Conservation (phyloP, 2,888 invertebrate species). For the Nephrocerus scutellatus region DNA sequence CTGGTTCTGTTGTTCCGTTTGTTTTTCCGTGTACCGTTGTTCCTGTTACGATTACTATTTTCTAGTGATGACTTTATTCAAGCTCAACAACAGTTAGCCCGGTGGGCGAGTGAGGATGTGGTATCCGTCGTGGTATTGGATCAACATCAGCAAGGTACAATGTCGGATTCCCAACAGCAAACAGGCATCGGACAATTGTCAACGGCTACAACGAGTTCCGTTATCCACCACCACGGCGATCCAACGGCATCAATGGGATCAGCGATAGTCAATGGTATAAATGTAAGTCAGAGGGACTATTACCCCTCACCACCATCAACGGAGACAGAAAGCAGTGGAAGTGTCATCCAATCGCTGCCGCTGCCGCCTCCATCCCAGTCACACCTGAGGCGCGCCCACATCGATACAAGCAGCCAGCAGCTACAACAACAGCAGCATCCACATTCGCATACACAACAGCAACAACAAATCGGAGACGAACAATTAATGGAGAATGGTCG, state of each 20-base stretch:
- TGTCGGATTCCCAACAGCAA: slow-evolving; percentile 49
- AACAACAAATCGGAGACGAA: slow-evolving; percentile 47
- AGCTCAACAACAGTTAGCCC: slow-evolving; percentile 94
- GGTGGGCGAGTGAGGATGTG: slow-evolving; percentile 87
- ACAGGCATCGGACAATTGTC: slow-evolving; percentile 53
- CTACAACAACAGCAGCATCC: slow-evolving; percentile 32
- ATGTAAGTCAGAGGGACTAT: slow-evolving; percentile 50
- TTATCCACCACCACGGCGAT: slow-evolving; percentile 50
- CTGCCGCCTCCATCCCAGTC: slow-evolving; percentile 38
- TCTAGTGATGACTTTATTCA: slow-evolving; percentile 96
- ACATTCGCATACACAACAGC: slow-evolving; percentile 39
- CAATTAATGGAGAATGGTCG: slow-evolving; percentile 57
- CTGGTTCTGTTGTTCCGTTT: slow-evolving; percentile 18
- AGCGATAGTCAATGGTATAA: slow-evolving; percentile 50
- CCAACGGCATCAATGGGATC: slow-evolving; percentile 31
- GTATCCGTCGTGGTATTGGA: slow-evolving; percentile 55
- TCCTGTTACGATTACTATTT: slow-evolving; percentile 76
- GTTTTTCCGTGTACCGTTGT: slow-evolving; percentile 55
- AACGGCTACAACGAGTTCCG: slow-evolving; percentile 50
- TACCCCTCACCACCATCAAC: slow-evolving; percentile 50
- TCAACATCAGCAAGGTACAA: slow-evolving; percentile 44
- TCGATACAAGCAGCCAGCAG: slow-evolving; percentile 30
- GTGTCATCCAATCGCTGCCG: slow-evolving; percentile 47
- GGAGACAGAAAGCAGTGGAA: slow-evolving; percentile 53
- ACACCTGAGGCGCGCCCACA: slow-evolving; percentile 27